Evolutionary conservation across 2,797 vertebrate species (phyloP).

Genomic region (Coluber constrictor): DNA sequence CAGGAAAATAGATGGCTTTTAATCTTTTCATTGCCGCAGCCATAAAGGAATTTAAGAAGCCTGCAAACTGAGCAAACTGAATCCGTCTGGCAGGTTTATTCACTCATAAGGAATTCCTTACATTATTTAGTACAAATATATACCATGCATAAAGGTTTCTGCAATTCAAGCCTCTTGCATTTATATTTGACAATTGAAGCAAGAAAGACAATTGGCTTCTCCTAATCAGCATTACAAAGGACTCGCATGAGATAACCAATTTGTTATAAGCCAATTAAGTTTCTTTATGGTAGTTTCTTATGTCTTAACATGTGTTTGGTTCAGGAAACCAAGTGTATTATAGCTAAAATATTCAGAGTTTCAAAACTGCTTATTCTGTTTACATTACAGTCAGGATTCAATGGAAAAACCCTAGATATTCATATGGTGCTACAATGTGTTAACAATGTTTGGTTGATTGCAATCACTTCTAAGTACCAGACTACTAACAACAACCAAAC

Average conservation of each 20-base stretch:
- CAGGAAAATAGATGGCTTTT: constrained; percentile 36
- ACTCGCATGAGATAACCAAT: background rate
- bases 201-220: constrained; percentile 7
- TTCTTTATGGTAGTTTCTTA: background rate
- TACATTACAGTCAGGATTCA: background rate
- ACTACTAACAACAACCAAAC: background rate
- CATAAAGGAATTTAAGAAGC: constrained; percentile 32
- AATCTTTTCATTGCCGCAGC: constrained; percentile 27
- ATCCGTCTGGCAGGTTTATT: constrained; percentile 47
- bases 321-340: background rate
- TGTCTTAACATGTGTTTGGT: background rate
- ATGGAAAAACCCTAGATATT: background rate
- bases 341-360: background rate
- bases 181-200: constrained; percentile 34
- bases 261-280: constrained; percentile 29
- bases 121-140: constrained; percentile 58
- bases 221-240: constrained; percentile 1
- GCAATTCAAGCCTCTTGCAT: constrained; percentile 37
- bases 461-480: background rate
- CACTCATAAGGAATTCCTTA: constrained; percentile 52
- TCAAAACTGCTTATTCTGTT: background rate
- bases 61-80: constrained; percentile 32
- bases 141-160: constrained; percentile 37
- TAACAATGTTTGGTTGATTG: background rate
- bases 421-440: background rate